Evolutionary conservation across 2,888 invertebrate genomes (phyloP), one percentile per base, ranked within the genome.

Genomic region (Tenthredo mesomela): DNA sequence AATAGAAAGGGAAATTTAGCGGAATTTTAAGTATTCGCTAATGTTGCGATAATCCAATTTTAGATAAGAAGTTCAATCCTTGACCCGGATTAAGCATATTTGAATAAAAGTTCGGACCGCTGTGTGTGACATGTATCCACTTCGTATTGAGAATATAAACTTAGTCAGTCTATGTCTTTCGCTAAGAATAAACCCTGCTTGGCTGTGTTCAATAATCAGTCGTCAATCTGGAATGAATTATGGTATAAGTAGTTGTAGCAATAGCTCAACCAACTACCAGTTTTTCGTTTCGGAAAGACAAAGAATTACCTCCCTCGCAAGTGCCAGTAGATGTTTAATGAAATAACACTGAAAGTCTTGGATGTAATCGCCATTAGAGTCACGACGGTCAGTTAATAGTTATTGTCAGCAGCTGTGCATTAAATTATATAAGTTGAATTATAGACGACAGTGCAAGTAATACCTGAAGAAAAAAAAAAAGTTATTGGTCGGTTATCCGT

Each of bases 1-100:
- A 77, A 77, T 77, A 50, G 77, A 77, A 54, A 77, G 77, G 50
- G 50, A 77, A 77, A 77, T 77, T 77, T 5, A 43, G 71, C 43
- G 15, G 54, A 54, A 73, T 73, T 29, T 18, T 10, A 10, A 77
- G 25, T 29, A n/a, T 18, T 54, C 29, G 29, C 18, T 10, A 10
- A 25, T 50, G 77, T 54, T 29, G 2, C 54, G 77, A 9, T 3
- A n/a, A 5, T 54, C 7, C 50, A 54, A 25, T 77, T 25, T 15
- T 70, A 6, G 3, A n/a, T 77, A 50, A n/a, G 18, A 6, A 50
- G 50, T 50, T 77, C 50, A 54, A 50, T 54, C 33, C 50, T 75
- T 10, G 21, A 75, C 75, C 75, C 43, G 43, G 75, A 75, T 21
- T 25, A 47, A 21, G 21, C 37, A 1, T 75, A 33, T 25, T n/a